phyloP scores from a whole-genome alignment of 2,888 invertebrate species.

The Epistrophe grossulariae region DNA sequence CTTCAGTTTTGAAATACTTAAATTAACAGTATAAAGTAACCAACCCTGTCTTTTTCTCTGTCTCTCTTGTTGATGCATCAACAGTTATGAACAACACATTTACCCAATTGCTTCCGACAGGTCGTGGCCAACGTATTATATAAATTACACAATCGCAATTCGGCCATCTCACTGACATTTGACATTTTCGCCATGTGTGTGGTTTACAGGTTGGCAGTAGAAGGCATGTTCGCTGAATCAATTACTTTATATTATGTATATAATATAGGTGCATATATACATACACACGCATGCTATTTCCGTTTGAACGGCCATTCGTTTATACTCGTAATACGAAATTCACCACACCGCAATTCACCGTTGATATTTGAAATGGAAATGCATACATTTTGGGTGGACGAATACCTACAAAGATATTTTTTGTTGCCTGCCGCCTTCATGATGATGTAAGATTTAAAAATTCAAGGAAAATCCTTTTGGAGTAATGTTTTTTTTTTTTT shows the following conservation, averaged over 20 bases:
- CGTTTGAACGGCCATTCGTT: slow-evolving; percentile 30
- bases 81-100: slow-evolving; percentile 36
- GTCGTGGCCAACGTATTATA: slow-evolving; percentile 47
- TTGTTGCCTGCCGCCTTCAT: background rate
- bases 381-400: slow-evolving; percentile 10
- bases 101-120: slow-evolving; percentile 62
- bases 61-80: slow-evolving; percentile 1
- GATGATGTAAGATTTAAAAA: slow-evolving; percentile 41
- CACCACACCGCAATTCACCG: slow-evolving; percentile 12
- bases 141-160: slow-evolving; percentile 53
- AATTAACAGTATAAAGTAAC: slow-evolving; percentile 6
- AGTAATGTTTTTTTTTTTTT: slow-evolving; percentile 5
- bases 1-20: slow-evolving; percentile 40
- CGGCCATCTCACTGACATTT: slow-evolving; percentile 46
- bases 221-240: slow-evolving; percentile 34
- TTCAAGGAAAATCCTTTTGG: slow-evolving; percentile 46
- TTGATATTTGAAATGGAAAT: slow-evolving; percentile 50
- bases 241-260: slow-evolving; percentile 29
- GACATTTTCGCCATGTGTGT: slow-evolving; percentile 36
- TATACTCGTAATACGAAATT: slow-evolving; percentile 35
- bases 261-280: background rate
- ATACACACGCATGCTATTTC: slow-evolving; percentile 22
- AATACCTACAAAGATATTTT: background rate
- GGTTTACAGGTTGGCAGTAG: slow-evolving; percentile 21
- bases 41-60: background rate